These are phyloP conservation scores for Cryptoblepharus egeriae DNA, from an alignment of 2,797 vertebrate species.

Conservation along the genomic window DNA sequence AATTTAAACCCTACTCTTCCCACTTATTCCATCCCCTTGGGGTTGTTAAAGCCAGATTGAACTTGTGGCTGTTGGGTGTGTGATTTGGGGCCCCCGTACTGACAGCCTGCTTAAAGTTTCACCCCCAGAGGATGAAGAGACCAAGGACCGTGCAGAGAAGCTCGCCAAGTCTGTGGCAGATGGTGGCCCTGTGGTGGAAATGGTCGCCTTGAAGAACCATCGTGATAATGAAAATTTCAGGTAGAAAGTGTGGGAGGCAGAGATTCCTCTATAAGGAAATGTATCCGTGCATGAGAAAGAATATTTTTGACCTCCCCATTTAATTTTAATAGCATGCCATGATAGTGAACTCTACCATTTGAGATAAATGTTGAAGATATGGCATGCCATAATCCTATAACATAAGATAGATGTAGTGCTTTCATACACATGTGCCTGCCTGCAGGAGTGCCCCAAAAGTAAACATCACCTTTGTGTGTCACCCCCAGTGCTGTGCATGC, in stretches of 20 bases:
- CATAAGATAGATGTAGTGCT: too few species aligned
- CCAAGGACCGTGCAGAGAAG: constrained; percentile 88
- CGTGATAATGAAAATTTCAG: constrained; percentile 90
- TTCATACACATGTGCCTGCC: too few species aligned
- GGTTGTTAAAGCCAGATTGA: constrained; percentile 89
- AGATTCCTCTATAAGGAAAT: too few species aligned
- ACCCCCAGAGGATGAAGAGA: constrained; percentile 95
- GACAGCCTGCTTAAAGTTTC: constrained; percentile 99
- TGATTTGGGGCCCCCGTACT: constrained; percentile 95
- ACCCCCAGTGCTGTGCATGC: too few species aligned
- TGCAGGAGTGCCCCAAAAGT: too few species aligned
- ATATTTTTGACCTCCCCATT: too few species aligned
- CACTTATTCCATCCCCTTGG: constrained; percentile 81
- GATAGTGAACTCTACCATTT: too few species aligned
- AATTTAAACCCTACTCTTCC: constrained; percentile 66
- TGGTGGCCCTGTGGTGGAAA: constrained; percentile 92
- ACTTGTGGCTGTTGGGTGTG: constrained; percentile 90
- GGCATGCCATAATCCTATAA: too few species aligned
- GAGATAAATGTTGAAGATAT: too few species aligned
- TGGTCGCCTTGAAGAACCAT: constrained; percentile 90
- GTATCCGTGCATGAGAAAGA: too few species aligned
- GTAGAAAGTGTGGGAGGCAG: constrained; percentile 65
- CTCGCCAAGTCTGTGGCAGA: constrained; percentile 93
- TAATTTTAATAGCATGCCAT: too few species aligned
- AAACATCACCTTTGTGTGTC: too few species aligned